Evolutionary conservation across 2,888 invertebrate species (phyloP).

Genomic region (Phyllotreta cruciferae): DNA sequence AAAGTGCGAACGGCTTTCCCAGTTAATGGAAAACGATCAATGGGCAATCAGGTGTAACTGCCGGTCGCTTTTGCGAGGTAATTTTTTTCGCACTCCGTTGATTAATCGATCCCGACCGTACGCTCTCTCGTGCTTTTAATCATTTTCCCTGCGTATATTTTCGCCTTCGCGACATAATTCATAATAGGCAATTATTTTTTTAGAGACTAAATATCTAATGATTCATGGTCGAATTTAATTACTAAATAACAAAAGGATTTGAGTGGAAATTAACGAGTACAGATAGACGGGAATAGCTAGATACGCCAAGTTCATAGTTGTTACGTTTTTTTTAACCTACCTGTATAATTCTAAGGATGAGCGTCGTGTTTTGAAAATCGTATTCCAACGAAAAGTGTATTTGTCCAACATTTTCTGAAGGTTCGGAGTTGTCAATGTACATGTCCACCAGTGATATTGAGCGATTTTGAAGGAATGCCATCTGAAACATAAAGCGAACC

Average conservation of each 20-base stretch:
- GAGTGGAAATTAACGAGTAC: too few species aligned
- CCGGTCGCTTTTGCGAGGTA: slow-evolving; percentile 18
- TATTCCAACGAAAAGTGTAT: slow-evolving; percentile 94
- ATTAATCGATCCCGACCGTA: slow-evolving; percentile 24
- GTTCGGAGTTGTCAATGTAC: slow-evolving; percentile 93
- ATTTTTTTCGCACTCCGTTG: slow-evolving; percentile 27
- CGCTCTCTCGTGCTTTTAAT: slow-evolving; percentile 16
- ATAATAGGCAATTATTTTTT: slow-evolving; percentile 28
- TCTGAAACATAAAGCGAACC: slow-evolving; percentile 59
- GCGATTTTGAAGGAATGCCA: slow-evolving; percentile 84
- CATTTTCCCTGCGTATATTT: slow-evolving; percentile 16
- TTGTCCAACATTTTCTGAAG: slow-evolving; percentile 92
- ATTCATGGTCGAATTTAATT: too few species aligned
- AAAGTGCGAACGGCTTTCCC: slow-evolving; percentile 28
- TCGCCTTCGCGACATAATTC: slow-evolving; percentile 24
- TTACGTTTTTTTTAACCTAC: slow-evolving; percentile 66
- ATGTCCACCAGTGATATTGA: slow-evolving; percentile 92
- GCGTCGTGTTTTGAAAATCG: slow-evolving; percentile 91
- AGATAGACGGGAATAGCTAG: too few species aligned
- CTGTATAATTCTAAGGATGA: slow-evolving; percentile 89
- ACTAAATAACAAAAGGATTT: too few species aligned
- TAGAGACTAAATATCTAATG: slow-evolving; percentile 12
- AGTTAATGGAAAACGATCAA: slow-evolving; percentile 31
- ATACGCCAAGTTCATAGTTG: background rate
- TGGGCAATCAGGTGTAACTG: slow-evolving; percentile 33